Percentiles rank a stretch among this genome's conserved stretches.
Conservation (phyloP, 2,113 vertebrate species). For the Acanthochromis polyacanthus region DNA sequence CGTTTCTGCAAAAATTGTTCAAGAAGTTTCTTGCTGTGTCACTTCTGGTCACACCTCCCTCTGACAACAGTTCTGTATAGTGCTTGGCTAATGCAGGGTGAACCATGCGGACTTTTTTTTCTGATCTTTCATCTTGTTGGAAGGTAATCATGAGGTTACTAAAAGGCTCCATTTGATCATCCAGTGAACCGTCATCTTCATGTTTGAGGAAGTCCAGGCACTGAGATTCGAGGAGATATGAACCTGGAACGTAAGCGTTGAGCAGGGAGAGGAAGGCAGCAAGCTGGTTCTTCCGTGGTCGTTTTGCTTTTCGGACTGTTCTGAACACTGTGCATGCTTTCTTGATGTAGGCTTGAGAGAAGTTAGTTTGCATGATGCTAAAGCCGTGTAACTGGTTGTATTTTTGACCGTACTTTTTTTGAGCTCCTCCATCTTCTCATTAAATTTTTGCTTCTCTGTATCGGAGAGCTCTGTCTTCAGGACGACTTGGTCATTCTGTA, state of each 20-base stretch:
- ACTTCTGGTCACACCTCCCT: conserved; percentile 45
- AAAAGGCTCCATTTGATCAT: conserved; percentile 42
- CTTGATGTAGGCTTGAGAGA: background rate
- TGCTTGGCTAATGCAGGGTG: conserved; percentile 45
- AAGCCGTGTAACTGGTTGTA: conserved; percentile 47
- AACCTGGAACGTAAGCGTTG: conserved; percentile 50
- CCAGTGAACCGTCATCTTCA: background rate
- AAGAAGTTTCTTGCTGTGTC: conserved; percentile 32
- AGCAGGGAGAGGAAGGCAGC: conserved; percentile 48
- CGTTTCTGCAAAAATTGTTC: background rate
- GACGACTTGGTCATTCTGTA: accelerated
- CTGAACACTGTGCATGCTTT: background rate
- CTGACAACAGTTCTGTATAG: background rate
- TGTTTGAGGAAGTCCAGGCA: conserved; percentile 34
- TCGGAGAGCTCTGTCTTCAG: background rate
- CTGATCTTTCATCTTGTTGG: accelerated
- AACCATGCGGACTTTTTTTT: conserved; percentile 34
- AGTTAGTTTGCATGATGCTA: conserved; percentile 59
- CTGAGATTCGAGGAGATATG: conserved; percentile 49
- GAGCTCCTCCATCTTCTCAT: conserved; percentile 2
- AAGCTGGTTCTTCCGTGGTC: conserved; percentile 24
- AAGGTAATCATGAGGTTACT: conserved; percentile 51
- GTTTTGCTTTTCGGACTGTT: accelerated
- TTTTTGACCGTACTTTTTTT: background rate
- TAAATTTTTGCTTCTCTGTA: background rate